These are phyloP conservation scores for Zhengitettix transpicula DNA, from an alignment of 2,888 invertebrate genomes.

Conservation along the genomic window DNA sequence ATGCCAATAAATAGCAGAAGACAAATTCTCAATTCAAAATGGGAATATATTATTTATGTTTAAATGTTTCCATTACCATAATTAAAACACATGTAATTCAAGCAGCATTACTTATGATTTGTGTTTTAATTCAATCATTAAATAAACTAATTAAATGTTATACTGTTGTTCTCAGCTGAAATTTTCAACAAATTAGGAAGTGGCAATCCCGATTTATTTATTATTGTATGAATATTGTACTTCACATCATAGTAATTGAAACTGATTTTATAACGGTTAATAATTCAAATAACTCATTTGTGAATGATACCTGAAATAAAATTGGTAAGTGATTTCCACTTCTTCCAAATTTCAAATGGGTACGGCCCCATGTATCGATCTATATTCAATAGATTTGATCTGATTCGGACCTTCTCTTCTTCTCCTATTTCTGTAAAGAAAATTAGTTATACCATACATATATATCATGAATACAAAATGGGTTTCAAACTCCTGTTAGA, in stretches of 20 bases:
- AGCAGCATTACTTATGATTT: too few species aligned
- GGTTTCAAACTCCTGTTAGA: too few species aligned
- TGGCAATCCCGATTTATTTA: too few species aligned
- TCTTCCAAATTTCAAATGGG: constrained; percentile 73
- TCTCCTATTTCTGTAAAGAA: constrained; percentile 35
- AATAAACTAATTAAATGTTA: too few species aligned
- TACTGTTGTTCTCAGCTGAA: neutral
- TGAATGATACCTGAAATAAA: constrained; percentile 36
- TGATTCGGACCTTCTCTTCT: constrained; percentile 45
- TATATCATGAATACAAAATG: neutral
- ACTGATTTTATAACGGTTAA: too few species aligned
- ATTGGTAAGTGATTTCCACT: constrained; percentile 66
- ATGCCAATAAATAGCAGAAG: neutral
- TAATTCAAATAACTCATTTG: too few species aligned
- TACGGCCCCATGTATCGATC: constrained; percentile 77
- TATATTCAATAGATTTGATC: constrained; percentile 49
- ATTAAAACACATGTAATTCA: too few species aligned
- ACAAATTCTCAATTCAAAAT: neutral
- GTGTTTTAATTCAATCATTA: too few species aligned
- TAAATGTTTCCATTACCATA: too few species aligned
- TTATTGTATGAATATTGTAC: too few species aligned
- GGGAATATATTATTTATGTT: neutral
- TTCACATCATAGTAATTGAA: too few species aligned
- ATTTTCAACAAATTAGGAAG: neutral
- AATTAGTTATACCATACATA: neutral